Percentiles rank a stretch among this genome's conserved stretches.
phyloP scores from a whole-genome alignment of 1,140 invertebrate species.

The Stratiolaelaps scimitus region DNA sequence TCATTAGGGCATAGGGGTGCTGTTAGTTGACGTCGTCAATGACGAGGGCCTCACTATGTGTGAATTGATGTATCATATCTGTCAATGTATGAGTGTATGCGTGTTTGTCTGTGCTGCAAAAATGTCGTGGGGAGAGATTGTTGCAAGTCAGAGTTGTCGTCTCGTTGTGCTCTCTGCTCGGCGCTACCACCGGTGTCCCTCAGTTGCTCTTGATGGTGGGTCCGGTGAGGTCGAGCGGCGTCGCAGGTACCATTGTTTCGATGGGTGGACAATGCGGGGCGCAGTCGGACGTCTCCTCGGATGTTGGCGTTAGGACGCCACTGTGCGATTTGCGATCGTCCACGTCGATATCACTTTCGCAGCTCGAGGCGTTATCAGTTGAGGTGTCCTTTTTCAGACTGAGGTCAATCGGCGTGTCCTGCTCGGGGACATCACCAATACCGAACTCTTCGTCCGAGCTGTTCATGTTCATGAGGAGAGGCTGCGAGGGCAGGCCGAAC shows the following conservation, averaged over 20 bases:
- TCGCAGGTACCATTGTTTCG: constrained; percentile 9
- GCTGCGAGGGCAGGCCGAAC: constrained; percentile 15
- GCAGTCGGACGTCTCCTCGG: constrained; percentile 6
- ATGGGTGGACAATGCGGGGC: background rate
- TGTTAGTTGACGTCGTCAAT: too few relatives aligned
- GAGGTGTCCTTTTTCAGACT: constrained; percentile 35
- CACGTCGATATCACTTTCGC: constrained; percentile 21
- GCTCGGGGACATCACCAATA: constrained; percentile 36
- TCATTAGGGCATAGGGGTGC: too few relatives aligned
- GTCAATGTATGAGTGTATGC: too few relatives aligned
- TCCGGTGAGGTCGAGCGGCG: constrained; percentile 13
- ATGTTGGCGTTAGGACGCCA: constrained; percentile 17
- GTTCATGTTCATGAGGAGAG: constrained; percentile 22
- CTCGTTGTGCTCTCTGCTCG: too few relatives aligned
- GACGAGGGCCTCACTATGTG: too few relatives aligned
- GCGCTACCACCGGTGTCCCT: too few relatives aligned
- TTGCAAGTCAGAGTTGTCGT: too few relatives aligned
- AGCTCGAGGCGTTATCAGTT: constrained; percentile 27
- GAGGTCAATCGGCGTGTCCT: constrained; percentile 39
- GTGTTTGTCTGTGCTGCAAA: too few relatives aligned
- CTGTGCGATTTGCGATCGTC: constrained; percentile 26
- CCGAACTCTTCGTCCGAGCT: constrained; percentile 30
- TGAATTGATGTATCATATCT: too few relatives aligned
- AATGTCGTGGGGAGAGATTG: too few relatives aligned
- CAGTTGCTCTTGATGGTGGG: constrained; percentile 15